Evolutionary conservation across 2,888 invertebrate species (phyloP).

Genomic region (Psylliodes chrysocephalus): DNA sequence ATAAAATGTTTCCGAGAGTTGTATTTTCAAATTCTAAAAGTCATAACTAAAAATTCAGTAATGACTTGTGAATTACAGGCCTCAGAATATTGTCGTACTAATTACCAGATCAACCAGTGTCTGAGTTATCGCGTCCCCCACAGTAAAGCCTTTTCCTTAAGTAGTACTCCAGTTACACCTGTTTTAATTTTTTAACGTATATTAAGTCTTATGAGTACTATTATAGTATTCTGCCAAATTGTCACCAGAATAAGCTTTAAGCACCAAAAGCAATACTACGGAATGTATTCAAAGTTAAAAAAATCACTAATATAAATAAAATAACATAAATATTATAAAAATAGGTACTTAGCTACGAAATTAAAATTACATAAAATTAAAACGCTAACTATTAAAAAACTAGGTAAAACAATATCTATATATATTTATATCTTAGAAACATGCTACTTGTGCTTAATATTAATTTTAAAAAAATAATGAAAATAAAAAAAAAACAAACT

Average conservation of each 20-base stretch:
- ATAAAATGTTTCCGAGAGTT: too few species aligned
- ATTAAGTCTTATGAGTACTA: too few species aligned
- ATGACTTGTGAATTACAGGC: too few species aligned
- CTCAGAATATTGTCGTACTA: too few species aligned
- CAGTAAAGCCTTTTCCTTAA: too few species aligned
- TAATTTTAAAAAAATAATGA: slow-evolving; percentile 48
- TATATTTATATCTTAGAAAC: slow-evolving; percentile 48
- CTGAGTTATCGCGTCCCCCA: too few species aligned
- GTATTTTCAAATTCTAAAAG: too few species aligned
- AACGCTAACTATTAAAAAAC: slow-evolving; percentile 48
- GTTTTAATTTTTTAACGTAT: too few species aligned
- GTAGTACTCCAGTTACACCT: too few species aligned
- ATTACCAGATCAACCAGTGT: too few species aligned
- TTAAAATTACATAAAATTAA: slow-evolving; percentile 51
- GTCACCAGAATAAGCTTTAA: not conserved
- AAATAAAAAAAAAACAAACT: slow-evolving; percentile 45
- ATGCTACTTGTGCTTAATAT: slow-evolving; percentile 59
- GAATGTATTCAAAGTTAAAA: slow-evolving; percentile 42
- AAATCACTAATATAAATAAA: slow-evolving; percentile 53
- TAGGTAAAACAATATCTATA: slow-evolving; percentile 49
- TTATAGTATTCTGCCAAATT: too few species aligned
- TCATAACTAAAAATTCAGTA: too few species aligned
- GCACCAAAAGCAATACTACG: slow-evolving; percentile 22
- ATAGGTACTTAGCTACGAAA: slow-evolving; percentile 49
- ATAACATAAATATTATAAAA: slow-evolving; percentile 50